These are phyloP conservation scores for Lutra lutra DNA, from an alignment of 2,797 vertebrate species.

Conservation along the genomic window DNA sequence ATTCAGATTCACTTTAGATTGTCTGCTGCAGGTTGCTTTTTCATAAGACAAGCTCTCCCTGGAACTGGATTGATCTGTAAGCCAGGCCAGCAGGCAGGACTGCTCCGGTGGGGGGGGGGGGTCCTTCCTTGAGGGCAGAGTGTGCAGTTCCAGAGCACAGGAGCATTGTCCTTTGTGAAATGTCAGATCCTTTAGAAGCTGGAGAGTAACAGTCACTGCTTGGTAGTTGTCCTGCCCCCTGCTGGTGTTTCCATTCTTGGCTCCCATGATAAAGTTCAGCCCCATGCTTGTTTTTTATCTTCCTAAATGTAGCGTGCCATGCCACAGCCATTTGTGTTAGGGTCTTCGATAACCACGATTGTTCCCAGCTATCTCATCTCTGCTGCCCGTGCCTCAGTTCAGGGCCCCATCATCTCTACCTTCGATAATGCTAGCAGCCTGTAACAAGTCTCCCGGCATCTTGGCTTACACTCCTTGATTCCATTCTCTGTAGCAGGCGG, in stretches of 20 bases:
- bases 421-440: neutral
- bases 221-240: slow-evolving; percentile 54
- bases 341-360: neutral
- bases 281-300: slow-evolving; percentile 60
- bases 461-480: neutral
- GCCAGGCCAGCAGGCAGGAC: neutral
- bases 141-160: neutral
- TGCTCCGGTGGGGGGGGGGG: neutral
- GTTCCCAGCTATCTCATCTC: neutral
- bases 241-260: slow-evolving; percentile 61
- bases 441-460: slow-evolving; percentile 33
- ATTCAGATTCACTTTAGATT: neutral
- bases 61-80: neutral
- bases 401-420: neutral
- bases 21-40: neutral
- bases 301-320: slow-evolving; percentile 44
- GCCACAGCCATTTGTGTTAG: slow-evolving; percentile 3
- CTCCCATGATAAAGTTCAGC: slow-evolving; percentile 30
- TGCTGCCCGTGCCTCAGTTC: neutral
- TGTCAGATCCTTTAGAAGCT: slow-evolving; percentile 29
- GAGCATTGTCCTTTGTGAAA: slow-evolving; percentile 54
- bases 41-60: neutral
- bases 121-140: neutral
- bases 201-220: neutral
- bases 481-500: slow-evolving; percentile 36